A percentile compares a stretch with the other conserved stretches of the same genome.
Evolutionary conservation across 2,113 vertebrate genomes (phyloP).

Genomic region (Anser cygnoides): DNA sequence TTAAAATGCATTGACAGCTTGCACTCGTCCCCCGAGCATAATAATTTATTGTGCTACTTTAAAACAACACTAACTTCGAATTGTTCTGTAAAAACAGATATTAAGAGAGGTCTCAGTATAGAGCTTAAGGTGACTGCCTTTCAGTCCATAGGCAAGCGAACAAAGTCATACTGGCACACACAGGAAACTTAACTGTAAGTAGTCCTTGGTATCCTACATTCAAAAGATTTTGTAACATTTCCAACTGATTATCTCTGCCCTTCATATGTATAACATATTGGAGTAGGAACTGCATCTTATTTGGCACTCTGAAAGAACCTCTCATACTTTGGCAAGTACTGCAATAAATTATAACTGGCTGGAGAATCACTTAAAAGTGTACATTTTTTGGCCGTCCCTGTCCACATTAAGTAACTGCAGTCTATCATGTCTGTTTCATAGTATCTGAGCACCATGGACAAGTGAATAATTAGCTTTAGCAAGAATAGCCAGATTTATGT

Average conservation of each 20-base stretch:
- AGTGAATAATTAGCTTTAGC: slow-evolving; percentile 56
- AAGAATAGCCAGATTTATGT: slow-evolving; percentile 62
- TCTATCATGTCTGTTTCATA: slow-evolving; percentile 45
- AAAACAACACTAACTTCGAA: not conserved
- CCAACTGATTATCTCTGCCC: not conserved
- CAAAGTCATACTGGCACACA: not conserved
- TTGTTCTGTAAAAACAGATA: not conserved
- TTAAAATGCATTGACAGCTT: not conserved
- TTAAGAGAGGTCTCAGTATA: not conserved
- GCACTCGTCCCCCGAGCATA: not conserved
- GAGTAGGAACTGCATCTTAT: not conserved
- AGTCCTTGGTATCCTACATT: not conserved
- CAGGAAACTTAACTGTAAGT: not conserved
- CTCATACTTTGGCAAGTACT: not conserved
- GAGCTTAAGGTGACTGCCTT: not conserved
- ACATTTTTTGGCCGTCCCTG: slow-evolving; percentile 25
- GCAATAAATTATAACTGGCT: slow-evolving; percentile 10
- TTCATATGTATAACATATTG: not conserved
- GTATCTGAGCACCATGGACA: slow-evolving; percentile 24
- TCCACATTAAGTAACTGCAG: slow-evolving; percentile 51
- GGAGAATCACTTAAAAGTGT: slow-evolving; percentile 14
- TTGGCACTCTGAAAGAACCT: not conserved
- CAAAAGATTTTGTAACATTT: not conserved
- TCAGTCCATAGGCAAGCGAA: not conserved
- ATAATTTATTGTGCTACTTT: not conserved